Base-by-base conservation (phyloP, 2,113 vertebrate genomes). In the Pseudopodoces humilis region DNA sequence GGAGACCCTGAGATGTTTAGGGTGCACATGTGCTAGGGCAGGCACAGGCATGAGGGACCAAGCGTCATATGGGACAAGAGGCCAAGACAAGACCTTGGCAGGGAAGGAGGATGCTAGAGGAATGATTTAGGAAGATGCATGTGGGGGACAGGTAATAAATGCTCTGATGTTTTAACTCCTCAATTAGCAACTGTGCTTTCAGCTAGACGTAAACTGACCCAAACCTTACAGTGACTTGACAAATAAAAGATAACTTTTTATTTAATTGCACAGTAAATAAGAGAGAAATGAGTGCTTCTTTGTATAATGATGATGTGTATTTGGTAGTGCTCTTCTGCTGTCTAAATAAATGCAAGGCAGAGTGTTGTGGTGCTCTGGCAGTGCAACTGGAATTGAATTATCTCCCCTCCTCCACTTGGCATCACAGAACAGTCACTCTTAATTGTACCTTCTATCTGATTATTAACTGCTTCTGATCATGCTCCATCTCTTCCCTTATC, bases 361-460 rank as follows among this genome's bases (percentile, higher is more conserved):
- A 62, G 63, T 49, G 9, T 35, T 80, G 52, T 71, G 72, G 87
- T 90, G 83, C 22, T 96, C 94, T 95, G 87, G 86, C 74, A 88
- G 72, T 1, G 5, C 55, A 55, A 81, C 75, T 81, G 60, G 62
- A 94, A 97, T 93, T 90, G 67, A 62, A 95, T 97, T 97, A 96
- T 79, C 76, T 83, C 56, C 65, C 37, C 27, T 95, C 62, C 60
- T 94, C 69, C 60, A 70, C 67, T 47, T 68, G 64, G 39, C 82
- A 81, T 68, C 3, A 2, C 60, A 63, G 71, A 96, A 85, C 39
- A 84, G 63, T 81, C 30, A 6, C 53, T 95, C 67, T 71, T 92
- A 97, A 96, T 95, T 90, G 53, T 78, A 58, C 37, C 49, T 76
- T 70, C 69, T 82, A 70, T 81, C 85, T 88, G 52, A 88, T 94